Evolutionary conservation across 2,888 invertebrate species (phyloP), one percentile per base, ranked within the genome.

Genomic region (Agrochola circellaris): DNA sequence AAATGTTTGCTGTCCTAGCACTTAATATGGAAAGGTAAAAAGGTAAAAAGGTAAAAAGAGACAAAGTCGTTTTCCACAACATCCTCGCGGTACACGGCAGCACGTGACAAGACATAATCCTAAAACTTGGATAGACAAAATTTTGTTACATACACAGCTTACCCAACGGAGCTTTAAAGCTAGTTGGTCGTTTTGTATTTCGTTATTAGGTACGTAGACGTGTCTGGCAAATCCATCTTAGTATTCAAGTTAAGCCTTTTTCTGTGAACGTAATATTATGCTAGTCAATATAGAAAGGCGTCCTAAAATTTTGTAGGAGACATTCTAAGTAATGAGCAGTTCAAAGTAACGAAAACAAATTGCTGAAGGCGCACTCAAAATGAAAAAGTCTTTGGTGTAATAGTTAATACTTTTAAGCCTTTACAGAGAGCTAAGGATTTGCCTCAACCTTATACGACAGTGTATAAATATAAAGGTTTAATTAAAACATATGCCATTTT

Each of bases 301-400:
- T 84, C 69, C 48, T 73, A 78, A 48, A 84, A 84, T 73, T 73
- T 75, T 61, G 78, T 74, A 48, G 62, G 67, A 79, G 85, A 85
- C 79, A 79, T 86, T 82, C 87, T 86, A 87, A 89, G 87, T 90
- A 91, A 91, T 88, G 88, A 89, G 85, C 87, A 84, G 81, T 91
- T 89, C 85, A 89, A 89, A 87, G 87, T 86, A 89, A 90, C 85
- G 88, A 89, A 90, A 90, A 91, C 86, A 90, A 91, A 92, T 91
- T 91, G 89, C 89, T 90, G 87, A 84, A 89, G 87, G 82, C 87
- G 75, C 82, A 87, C 87, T 88, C 78, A 75, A 87, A 87, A 88
- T 89, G 88, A 81, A 80, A 90, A 91, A 90, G 87, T 89, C 82
- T 86, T 86, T 82, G 74, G 87, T 89, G 87, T 88, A 84, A 78